These are phyloP conservation scores for Phymorhynchus buccinoides DNA, from an alignment of 1,140 invertebrate genomes.

Conservation along the genomic window DNA sequence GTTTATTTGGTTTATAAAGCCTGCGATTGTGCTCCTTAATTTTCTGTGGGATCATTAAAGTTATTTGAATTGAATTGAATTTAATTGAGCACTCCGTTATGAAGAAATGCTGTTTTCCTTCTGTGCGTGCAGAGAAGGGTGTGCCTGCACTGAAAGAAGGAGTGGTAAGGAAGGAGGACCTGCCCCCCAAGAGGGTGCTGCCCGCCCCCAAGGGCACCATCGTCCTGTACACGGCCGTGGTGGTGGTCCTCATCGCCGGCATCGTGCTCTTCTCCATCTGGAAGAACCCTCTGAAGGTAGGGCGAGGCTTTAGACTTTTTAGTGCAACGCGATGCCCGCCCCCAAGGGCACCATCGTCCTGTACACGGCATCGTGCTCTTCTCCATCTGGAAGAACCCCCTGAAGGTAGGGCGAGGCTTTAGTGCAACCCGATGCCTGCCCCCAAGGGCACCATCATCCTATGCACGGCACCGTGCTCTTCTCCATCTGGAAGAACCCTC, in stretches of 20 bases:
- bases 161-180: background rate
- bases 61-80: too few species aligned
- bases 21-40: too few species aligned
- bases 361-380: constrained; percentile 29
- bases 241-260: constrained; percentile 31
- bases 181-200: constrained; percentile 7
- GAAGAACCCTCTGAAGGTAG: constrained; percentile 24
- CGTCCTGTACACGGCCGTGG: constrained; percentile 27
- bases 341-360: constrained; percentile 26
- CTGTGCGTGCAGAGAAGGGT: background rate
- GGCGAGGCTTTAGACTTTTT: too few species aligned
- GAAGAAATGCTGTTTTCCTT: background rate
- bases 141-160: constrained; percentile 18
- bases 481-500: constrained; percentile 24
- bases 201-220: constrained; percentile 24
- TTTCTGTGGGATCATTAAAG: too few species aligned
- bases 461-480: constrained; percentile 25
- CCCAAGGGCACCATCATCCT: constrained; percentile 23
- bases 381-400: constrained; percentile 26
- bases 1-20: too few species aligned
- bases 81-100: too few species aligned
- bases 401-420: constrained; percentile 14
- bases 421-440: too few species aligned
- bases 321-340: too few species aligned
- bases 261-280: constrained; percentile 31